Evolutionary conservation across 1,140 invertebrate genomes (phyloP).

Genomic region (Drosophila navojoa): DNA sequence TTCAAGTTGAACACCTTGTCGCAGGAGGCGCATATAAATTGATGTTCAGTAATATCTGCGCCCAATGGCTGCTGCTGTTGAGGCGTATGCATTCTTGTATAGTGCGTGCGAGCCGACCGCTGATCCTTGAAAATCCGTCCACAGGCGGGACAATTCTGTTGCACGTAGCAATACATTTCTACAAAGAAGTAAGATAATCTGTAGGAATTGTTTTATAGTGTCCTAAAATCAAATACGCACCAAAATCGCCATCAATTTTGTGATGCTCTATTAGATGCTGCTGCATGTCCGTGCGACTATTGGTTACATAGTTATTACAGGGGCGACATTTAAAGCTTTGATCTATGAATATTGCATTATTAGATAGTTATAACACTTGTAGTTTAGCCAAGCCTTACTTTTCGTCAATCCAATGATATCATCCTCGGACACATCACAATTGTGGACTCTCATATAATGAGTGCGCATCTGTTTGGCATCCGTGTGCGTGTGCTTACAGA

Average conservation of each 20-base stretch:
- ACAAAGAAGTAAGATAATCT: neutral
- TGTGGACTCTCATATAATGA: constrained; percentile 66
- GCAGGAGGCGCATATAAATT: constrained; percentile 50
- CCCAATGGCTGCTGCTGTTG: constrained; percentile 9
- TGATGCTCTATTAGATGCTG: constrained; percentile 68
- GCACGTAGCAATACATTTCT: constrained; percentile 76
- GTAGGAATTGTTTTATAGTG: neutral
- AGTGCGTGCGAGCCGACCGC: constrained; percentile 64
- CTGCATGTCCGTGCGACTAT: constrained; percentile 59
- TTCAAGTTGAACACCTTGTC: constrained; percentile 65
- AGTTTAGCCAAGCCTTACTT: constrained; percentile 35
- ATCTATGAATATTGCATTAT: constrained; percentile 27
- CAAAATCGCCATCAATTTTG: constrained; percentile 71
- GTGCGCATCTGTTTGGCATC: constrained; percentile 62
- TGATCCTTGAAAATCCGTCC: constrained; percentile 70
- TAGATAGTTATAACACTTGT: neutral
- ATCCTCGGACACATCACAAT: constrained; percentile 61
- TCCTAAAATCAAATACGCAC: constrained; percentile 10
- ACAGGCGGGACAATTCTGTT: constrained; percentile 71
- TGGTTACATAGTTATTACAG: constrained; percentile 64
- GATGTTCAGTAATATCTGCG: constrained; percentile 20
- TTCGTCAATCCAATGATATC: constrained; percentile 70
- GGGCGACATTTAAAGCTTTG: constrained; percentile 73
- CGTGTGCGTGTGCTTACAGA: constrained; percentile 61
- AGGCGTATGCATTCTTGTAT: constrained; percentile 62